phyloP scores from a whole-genome alignment of 1,140 invertebrate species.

The Drosophila tristis region DNA sequence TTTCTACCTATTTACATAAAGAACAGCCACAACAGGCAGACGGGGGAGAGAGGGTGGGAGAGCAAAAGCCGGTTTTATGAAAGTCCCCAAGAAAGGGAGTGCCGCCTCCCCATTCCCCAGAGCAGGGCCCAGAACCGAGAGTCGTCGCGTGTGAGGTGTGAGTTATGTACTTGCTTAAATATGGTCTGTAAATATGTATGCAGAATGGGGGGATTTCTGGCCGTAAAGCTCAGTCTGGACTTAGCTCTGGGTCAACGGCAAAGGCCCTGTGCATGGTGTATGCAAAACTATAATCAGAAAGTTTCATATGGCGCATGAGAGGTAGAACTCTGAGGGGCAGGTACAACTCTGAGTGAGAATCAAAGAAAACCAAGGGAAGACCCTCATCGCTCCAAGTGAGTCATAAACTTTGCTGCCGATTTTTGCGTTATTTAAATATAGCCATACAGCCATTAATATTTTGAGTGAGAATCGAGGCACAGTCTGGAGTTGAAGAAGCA shows the following conservation, averaged over 20 bases:
- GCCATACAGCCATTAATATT: slow-evolving; percentile 40
- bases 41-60: slow-evolving; percentile 15
- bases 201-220: slow-evolving; percentile 20
- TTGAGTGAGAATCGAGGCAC: slow-evolving; percentile 38
- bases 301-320: slow-evolving; percentile 12
- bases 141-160: slow-evolving; percentile 56
- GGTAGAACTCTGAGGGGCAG: neutral
- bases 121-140: slow-evolving; percentile 6
- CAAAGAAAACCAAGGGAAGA: slow-evolving; percentile 23
- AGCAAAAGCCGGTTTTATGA: slow-evolving; percentile 49
- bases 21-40: too few species aligned
- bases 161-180: slow-evolving; percentile 53
- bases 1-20: slow-evolving; percentile 66
- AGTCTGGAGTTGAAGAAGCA: neutral
- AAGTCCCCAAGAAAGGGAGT: slow-evolving; percentile 65
- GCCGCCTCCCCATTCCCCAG: slow-evolving; percentile 30
- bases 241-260: slow-evolving; percentile 34
- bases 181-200: slow-evolving; percentile 6
- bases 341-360: slow-evolving; percentile 33
- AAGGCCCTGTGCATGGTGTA: neutral
- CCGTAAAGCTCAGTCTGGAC: slow-evolving; percentile 42
- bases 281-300: slow-evolving; percentile 45
- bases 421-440: slow-evolving; percentile 41
- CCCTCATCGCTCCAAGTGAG: slow-evolving; percentile 28
- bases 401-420: slow-evolving; percentile 47